Conservation (phyloP, 2,888 invertebrate genomes). For the Drosophila fulvimacula region DNA sequence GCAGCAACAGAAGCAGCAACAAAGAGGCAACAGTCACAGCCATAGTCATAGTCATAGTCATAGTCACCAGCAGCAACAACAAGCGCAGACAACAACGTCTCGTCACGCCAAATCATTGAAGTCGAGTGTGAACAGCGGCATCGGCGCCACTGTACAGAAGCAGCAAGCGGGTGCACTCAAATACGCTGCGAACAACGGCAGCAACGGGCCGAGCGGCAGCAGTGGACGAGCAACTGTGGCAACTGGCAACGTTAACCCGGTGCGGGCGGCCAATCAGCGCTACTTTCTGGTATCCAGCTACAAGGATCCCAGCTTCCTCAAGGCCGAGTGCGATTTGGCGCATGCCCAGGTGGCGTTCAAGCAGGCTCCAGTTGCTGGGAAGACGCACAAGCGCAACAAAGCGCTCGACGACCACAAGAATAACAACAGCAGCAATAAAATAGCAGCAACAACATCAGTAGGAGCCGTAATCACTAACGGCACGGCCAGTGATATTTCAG, state of each 20-base stretch:
- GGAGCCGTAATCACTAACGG: slow-evolving; percentile 31
- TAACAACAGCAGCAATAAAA: slow-evolving; percentile 55
- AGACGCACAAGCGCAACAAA: slow-evolving; percentile 51
- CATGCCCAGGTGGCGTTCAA: slow-evolving; percentile 79
- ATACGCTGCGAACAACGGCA: slow-evolving; percentile 18
- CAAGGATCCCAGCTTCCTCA: slow-evolving; percentile 83
- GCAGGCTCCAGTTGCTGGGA: slow-evolving; percentile 17
- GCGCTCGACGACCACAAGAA: slow-evolving; percentile 55
- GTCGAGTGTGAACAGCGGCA: not conserved
- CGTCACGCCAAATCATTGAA: slow-evolving; percentile 35
- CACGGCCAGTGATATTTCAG: slow-evolving; percentile 24
- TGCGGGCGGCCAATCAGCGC: slow-evolving; percentile 78
- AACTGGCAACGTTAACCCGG: slow-evolving; percentile 67
- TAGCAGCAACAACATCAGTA: slow-evolving; percentile 30
- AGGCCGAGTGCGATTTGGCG: slow-evolving; percentile 84
- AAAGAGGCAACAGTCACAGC: slow-evolving; percentile 8
- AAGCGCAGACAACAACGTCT: slow-evolving; percentile 7
- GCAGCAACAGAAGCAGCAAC: slow-evolving; percentile 21
- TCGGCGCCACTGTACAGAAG: slow-evolving; percentile 10
- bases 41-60: slow-evolving; percentile 9
- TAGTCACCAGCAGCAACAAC: slow-evolving; percentile 10
- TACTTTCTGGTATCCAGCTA: slow-evolving; percentile 81
- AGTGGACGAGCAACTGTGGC: slow-evolving; percentile 9
- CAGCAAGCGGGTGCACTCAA: slow-evolving; percentile 20
- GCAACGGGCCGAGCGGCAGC: slow-evolving; percentile 17